A percentile compares a stretch with the other conserved stretches of the same genome.
Evolutionary conservation across 2,113 vertebrate genomes (phyloP).

Genomic region (Colaptes auratus): DNA sequence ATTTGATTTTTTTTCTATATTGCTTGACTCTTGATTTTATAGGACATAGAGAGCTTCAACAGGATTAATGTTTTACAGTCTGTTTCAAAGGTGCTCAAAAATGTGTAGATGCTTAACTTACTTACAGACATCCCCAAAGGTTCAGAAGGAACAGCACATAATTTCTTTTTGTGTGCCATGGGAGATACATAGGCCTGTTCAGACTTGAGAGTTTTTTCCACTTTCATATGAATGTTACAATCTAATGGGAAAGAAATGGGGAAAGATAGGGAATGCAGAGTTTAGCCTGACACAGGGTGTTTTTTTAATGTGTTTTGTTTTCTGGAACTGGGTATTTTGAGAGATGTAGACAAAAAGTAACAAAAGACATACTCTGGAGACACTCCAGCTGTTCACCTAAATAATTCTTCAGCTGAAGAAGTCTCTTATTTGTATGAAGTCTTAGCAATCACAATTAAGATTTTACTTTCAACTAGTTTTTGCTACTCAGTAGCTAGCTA

Average conservation of each 20-base stretch:
- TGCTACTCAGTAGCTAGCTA: neutral
- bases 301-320: neutral
- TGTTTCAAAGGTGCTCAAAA: neutral
- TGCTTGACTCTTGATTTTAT: neutral
- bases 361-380: neutral
- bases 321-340: neutral
- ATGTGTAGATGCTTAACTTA: neutral
- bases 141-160: neutral
- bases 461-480: neutral
- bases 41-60: neutral
- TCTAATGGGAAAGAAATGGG: neutral
- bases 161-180: neutral
- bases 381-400: neutral
- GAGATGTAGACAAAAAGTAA: neutral
- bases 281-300: rapidly evolving
- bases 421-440: neutral
- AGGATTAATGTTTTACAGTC: neutral
- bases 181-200: neutral
- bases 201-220: neutral
- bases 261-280: neutral
- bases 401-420: rapidly evolving
- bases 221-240: neutral
- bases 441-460: neutral
- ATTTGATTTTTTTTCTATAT: neutral
- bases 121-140: neutral